Conservation (phyloP, 2,797 vertebrate genomes). For the Parotocinclus haroldoi region DNA sequence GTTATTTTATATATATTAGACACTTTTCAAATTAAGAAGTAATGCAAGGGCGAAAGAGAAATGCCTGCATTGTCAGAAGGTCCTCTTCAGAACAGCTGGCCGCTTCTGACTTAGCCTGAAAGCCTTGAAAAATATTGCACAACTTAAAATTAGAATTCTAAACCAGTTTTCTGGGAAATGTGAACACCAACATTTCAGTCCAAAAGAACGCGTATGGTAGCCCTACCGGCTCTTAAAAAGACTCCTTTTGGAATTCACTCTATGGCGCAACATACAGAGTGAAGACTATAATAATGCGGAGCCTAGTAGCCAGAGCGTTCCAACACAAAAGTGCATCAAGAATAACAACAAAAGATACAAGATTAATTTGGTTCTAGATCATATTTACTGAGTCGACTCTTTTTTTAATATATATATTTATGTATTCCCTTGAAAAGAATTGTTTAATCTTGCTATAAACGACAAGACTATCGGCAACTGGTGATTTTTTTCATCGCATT, state of each 20-base stretch:
- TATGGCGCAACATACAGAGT: no score
- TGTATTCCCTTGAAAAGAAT: neutral
- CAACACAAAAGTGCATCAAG: conserved; percentile 74
- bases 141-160: neutral
- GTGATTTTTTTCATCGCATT: conserved; percentile 33
- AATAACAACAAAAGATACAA: conserved; percentile 63
- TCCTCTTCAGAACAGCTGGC: conserved; percentile 2
- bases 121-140: conserved; percentile 17
- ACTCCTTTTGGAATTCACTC: conserved; percentile 35
- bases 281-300: conserved; percentile 41
- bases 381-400: neutral
- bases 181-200: neutral
- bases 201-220: neutral
- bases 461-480: conserved; percentile 19
- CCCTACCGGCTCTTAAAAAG: neutral
- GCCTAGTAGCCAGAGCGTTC: conserved; percentile 54
- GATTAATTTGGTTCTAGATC: conserved; percentile 13
- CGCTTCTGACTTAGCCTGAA: conserved; percentile 10
- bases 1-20: neutral
- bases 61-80: conserved; percentile 12
- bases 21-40: no score
- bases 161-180: neutral
- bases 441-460: neutral
- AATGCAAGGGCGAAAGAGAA: neutral
- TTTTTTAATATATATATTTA: neutral